Evolutionary conservation across 2,113 vertebrate species (phyloP), one percentile per base, ranked within the genome.

Genomic region (Dinomys branickii): DNA sequence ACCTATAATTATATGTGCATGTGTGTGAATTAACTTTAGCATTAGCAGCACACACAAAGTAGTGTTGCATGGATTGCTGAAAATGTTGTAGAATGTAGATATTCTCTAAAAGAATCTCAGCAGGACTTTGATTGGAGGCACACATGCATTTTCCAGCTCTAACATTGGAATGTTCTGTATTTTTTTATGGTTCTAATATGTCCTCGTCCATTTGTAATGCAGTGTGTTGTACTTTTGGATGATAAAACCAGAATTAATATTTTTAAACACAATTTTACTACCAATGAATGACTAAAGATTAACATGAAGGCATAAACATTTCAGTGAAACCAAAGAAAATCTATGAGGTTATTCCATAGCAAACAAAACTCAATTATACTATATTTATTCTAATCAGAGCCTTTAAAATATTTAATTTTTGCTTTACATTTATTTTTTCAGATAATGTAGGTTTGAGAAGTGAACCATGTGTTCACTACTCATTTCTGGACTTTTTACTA

Each of bases 91-190:
- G 13, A 92, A 85, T 5, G 47, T 44, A 47, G 90, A 71, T 94
- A 86, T 67, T 95, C 82, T 71, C 14, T 91, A 20, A 86, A 81
- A 56, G 54, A 85, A 90, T 91, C 61, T 95, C 93, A 78, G 84
- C 81, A 97, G 94, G 86, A 88, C 90, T 92, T 96, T 96, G 50
- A 65, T 63, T 97, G 73, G 96, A 73, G 96, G 91, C 97, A 89
- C 96, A 81, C 97, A 97, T 96, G 96, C 97, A 96, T 81, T 95
- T 95, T 97, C 97, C 98, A 98, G 97, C 90, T 98, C 96, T 98
- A 97, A 97, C 95, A 91, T 98, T 97, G 98, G 97, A 97, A 98
- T 97, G 94, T 95, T 97, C 75, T 97, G 97, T 94, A 96, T 0
- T 95, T 97, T 96, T 97, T 96, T 95, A 93, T 77, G 69, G 94